A percentile compares a stretch with the other conserved stretches of the same genome.
These are phyloP conservation scores for Cryptoblepharus egeriae DNA, from an alignment of 2,797 vertebrate species.

Conservation along the genomic window DNA sequence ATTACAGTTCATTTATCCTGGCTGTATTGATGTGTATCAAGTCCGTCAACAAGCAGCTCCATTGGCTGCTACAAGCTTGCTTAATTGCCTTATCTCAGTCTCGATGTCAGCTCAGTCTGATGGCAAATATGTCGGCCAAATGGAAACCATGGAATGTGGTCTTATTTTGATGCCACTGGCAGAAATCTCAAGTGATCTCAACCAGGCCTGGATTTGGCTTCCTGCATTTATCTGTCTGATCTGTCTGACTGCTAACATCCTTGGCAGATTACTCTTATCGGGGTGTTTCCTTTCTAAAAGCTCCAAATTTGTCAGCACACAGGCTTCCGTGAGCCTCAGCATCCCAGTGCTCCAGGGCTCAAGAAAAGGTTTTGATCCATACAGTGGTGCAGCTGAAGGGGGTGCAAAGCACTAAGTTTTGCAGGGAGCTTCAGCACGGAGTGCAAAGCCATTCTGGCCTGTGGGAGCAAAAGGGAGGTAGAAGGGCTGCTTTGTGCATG, in stretches of 20 bases:
- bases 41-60: conserved; percentile 31
- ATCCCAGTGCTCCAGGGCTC: conserved; percentile 2
- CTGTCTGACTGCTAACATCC: conserved; percentile 39
- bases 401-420: no score
- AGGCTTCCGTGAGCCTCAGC: conserved; percentile 44
- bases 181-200: conserved; percentile 9
- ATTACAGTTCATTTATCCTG: conserved; percentile 46
- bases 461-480: no score
- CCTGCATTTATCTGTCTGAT: conserved; percentile 22
- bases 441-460: no score
- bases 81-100: conserved; percentile 33
- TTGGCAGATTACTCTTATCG: conserved; percentile 22
- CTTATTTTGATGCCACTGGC: conserved; percentile 15
- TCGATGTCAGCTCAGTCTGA: conserved; percentile 26
- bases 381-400: no score
- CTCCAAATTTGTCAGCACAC: conserved; percentile 26
- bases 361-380: not conserved
- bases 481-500: not conserved
- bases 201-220: conserved; percentile 18
- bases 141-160: conserved; percentile 21
- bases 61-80: conserved; percentile 29
- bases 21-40: conserved; percentile 49
- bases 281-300: conserved; percentile 36
- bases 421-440: no score
- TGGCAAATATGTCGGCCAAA: conserved; percentile 30